These are phyloP conservation scores for Nemotelus pantherinus DNA, from an alignment of 2,888 invertebrate genomes.

Conservation along the genomic window DNA sequence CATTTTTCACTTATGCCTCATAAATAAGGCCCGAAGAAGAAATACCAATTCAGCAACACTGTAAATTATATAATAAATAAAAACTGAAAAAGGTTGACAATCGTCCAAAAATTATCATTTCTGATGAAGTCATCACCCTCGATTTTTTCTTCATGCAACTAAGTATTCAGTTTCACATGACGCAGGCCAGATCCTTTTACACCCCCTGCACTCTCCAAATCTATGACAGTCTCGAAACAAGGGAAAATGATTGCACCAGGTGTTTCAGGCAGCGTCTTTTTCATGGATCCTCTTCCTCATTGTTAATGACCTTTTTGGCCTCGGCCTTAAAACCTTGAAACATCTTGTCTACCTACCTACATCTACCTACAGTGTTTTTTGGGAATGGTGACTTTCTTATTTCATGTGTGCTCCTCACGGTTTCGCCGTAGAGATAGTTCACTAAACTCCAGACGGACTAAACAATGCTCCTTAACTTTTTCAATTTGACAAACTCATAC, in stretches of 20 bases:
- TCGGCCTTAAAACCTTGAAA: not conserved
- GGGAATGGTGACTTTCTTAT: not conserved
- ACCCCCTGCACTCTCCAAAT: too few species aligned
- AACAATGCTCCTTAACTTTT: too few species aligned
- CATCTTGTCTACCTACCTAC: not conserved
- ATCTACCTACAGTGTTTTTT: not conserved
- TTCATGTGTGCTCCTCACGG: too few species aligned
- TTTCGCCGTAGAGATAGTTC: too few species aligned
- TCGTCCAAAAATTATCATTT: not conserved
- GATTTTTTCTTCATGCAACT: not conserved
- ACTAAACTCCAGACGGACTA: too few species aligned
- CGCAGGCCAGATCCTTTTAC: too few species aligned
- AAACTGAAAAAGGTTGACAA: not conserved
- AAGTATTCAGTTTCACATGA: too few species aligned
- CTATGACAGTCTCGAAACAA: not conserved
- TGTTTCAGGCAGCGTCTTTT: conserved; percentile 52
- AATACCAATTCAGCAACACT: too few species aligned
- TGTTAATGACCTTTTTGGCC: not conserved
- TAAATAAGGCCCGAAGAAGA: too few species aligned
- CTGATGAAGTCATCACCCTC: conserved; percentile 23
- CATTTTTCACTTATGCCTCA: too few species aligned
- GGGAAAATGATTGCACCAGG: conserved; percentile 27
- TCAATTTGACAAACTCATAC: too few species aligned
- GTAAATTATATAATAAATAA: too few species aligned
- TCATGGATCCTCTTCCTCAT: conserved; percentile 47